These are phyloP conservation scores for Urocynchramus pylzowi DNA, from an alignment of 2,113 vertebrate species.

Conservation along the genomic window DNA sequence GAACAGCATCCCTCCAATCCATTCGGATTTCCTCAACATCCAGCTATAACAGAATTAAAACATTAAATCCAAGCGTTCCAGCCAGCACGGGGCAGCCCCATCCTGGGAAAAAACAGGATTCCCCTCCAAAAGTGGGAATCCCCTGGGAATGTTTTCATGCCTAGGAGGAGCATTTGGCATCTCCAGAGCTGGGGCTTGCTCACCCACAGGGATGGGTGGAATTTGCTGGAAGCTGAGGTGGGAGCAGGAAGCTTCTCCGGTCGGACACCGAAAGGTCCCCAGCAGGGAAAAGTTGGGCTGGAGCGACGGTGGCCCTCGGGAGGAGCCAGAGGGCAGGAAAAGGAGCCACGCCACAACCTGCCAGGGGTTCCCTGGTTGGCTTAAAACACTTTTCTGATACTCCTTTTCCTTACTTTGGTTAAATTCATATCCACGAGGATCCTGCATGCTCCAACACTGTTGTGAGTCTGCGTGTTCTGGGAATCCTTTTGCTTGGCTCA, in stretches of 20 bases:
- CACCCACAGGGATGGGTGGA: not conserved
- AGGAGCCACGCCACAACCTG: not conserved
- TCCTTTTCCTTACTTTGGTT: no score
- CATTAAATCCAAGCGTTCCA: not conserved
- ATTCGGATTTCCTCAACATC: fast-evolving
- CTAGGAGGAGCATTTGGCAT: fast-evolving
- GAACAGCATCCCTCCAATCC: not conserved
- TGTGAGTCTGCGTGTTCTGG: not conserved
- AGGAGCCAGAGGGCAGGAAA: not conserved
- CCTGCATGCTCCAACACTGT: no score
- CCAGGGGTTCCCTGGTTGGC: not conserved
- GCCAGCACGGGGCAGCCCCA: not conserved
- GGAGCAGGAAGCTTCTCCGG: not conserved
- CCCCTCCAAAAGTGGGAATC: not conserved
- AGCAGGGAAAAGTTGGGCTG: not conserved
- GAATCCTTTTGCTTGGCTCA: not conserved
- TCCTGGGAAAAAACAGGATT: fast-evolving
- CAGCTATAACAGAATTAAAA: fast-evolving
- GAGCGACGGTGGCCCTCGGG: not conserved
- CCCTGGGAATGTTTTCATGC: no score
- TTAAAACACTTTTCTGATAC: not conserved
- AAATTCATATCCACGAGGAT: not conserved
- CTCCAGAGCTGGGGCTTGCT: no score
- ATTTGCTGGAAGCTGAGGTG: not conserved
- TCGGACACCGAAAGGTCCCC: fast-evolving